Evolutionary conservation across 2,113 vertebrate genomes (phyloP), one percentile per base, ranked within the genome.

Genomic region (Oncorhynchus mykiss): DNA sequence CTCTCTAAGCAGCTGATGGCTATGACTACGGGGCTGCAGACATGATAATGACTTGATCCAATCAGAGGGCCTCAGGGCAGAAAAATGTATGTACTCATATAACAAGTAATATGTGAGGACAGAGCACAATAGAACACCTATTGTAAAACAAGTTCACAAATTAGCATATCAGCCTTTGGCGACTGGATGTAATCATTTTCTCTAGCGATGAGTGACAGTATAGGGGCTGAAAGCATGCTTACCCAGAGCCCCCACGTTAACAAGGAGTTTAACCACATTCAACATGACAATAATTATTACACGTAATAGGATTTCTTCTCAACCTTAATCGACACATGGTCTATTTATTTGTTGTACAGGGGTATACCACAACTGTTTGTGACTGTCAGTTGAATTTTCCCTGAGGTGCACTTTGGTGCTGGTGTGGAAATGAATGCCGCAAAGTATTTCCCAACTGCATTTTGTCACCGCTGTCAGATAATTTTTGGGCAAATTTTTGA

Each of bases 401-500:
- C 82, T 78, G 54, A 25, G 84, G 84, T 76, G 75, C 81, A 82
- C 79, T 76, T 51, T 29, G 59, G 73, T 29, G 70, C 76, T 75
- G 76, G 74, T 82, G 75, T 6, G 7, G 71, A 86, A 79, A 83
- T 71, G 85, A 34, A 2, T 25, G 67, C 70, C 73, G 70, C 75
- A 13, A 14, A 85, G 80, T 81, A 74, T 45, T 45, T 45, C 9
- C 11, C 72, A 25, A 80, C 77, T 67, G 81, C 79, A 86, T 90
- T 92, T 82, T 88, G 82, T 85, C 88, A 75, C 12, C 24, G 2
- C 64, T 48, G 9, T 83, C 85, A 79, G 74, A 77, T 83, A 0
- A 90, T 91, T 88, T 85, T 79, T 86, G 86, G 71, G 81, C 83
- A 81, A 88, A 87, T 88, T 92, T 78, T 72, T 81, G 77, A 86